Evolutionary conservation across 2,888 invertebrate genomes (phyloP).

Genomic region (Geotrupes spiniger): DNA sequence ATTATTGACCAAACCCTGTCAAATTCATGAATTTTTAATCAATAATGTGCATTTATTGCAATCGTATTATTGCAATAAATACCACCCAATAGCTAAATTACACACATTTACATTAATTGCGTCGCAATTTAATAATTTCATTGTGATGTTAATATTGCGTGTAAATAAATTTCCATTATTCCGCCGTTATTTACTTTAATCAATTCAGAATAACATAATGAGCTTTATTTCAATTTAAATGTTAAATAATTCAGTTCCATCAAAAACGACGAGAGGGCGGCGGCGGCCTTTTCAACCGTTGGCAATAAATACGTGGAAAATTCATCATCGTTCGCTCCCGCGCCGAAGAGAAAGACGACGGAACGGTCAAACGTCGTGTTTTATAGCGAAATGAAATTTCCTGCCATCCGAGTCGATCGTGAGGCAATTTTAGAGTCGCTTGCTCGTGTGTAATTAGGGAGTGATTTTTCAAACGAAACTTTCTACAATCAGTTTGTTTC

Average conservation of each 20-base stretch:
- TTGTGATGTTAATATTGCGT: constrained; percentile 2
- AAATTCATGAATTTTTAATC: too few relatives aligned
- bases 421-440: too few relatives aligned
- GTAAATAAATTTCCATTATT: constrained; percentile 4
- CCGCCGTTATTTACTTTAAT: constrained; percentile 17
- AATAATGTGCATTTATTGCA: neutral
- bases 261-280: too few relatives aligned
- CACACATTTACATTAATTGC: neutral
- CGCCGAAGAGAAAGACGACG: too few relatives aligned
- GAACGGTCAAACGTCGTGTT: too few relatives aligned
- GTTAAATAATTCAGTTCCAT: constrained; percentile 14
- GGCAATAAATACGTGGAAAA: neutral
- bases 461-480: constrained; percentile 4
- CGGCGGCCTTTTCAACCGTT: constrained; percentile 11
- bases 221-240: constrained; percentile 18
- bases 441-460: too few relatives aligned
- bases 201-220: constrained; percentile 16
- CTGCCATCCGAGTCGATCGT: too few relatives aligned
- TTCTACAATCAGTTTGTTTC: constrained; percentile 12
- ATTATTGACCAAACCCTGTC: too few relatives aligned
- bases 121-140: neutral
- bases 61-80: neutral
- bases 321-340: neutral
- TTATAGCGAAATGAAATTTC: too few relatives aligned
- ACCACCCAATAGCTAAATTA: neutral